phyloP scores from a whole-genome alignment of 2,888 invertebrate genomes.

The Acrobasis consociella region DNA sequence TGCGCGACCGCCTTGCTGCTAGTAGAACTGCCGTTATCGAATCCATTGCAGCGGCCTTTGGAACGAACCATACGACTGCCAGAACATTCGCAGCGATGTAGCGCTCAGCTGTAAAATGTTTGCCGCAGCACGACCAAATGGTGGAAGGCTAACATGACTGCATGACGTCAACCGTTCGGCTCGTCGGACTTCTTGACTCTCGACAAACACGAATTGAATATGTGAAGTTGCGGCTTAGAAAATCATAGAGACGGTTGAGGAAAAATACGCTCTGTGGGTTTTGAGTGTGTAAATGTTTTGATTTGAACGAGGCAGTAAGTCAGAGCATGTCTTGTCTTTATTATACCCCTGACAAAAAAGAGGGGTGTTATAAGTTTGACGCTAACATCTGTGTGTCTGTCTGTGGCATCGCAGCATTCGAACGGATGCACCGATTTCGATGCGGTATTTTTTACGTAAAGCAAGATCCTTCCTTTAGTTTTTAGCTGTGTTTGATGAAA shows the following conservation, averaged over 20 bases:
- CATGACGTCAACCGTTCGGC: conserved; percentile 81
- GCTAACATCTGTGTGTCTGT: too few relatives aligned
- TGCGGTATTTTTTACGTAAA: too few relatives aligned
- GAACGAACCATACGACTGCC: conserved; percentile 29
- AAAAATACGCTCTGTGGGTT: conserved; percentile 42
- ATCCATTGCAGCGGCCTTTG: conserved; percentile 56
- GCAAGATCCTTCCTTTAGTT: too few relatives aligned
- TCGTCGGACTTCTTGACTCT: conserved; percentile 78
- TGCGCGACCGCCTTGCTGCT: conserved; percentile 48
- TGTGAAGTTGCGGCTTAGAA: conserved; percentile 68
- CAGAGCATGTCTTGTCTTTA: neutral
- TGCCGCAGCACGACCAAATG: conserved; percentile 46
- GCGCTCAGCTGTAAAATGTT: conserved; percentile 33
- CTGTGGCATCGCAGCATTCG: too few relatives aligned
- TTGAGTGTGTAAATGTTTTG: conserved; percentile 17
- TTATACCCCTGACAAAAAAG: too few relatives aligned
- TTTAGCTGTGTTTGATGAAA: too few relatives aligned
- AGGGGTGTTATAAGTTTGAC: too few relatives aligned
- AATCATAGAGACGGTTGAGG: conserved; percentile 62
- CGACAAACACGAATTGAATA: conserved; percentile 69
- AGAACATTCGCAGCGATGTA: conserved; percentile 55
- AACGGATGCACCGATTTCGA: too few relatives aligned
- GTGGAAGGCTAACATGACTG: conserved; percentile 70
- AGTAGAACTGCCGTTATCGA: conserved; percentile 39
- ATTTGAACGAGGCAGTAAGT: conserved; percentile 5